These are phyloP conservation scores for Forbesichthys papilliferus DNA, from an alignment of 2,113 vertebrate species.

Conservation along the genomic window DNA sequence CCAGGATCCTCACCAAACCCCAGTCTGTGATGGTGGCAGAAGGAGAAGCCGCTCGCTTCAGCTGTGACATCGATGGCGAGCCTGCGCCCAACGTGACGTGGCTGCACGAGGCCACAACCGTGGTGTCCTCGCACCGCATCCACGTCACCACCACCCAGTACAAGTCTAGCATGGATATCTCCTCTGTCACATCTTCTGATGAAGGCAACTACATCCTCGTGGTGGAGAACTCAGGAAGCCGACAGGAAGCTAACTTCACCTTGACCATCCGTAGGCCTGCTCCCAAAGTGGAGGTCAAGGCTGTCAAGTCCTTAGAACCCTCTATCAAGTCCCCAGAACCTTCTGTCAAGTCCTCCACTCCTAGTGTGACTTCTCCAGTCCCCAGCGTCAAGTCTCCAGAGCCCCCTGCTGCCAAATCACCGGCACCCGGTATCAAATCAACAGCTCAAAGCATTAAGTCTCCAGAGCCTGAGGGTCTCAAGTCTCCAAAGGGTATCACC, in stretches of 20 bases:
- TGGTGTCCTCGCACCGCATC: slow-evolving; percentile 81
- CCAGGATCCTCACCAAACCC: slow-evolving; percentile 93
- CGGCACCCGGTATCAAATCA: slow-evolving; percentile 13
- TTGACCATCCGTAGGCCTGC: slow-evolving; percentile 83
- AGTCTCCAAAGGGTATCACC: slow-evolving; percentile 77
- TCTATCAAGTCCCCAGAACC: slow-evolving; percentile 81
- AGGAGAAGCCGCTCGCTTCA: slow-evolving; percentile 89
- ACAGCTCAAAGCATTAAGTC: slow-evolving; percentile 46
- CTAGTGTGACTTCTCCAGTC: slow-evolving; percentile 38
- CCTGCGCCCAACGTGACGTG: slow-evolving; percentile 90
- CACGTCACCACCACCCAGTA: slow-evolving; percentile 88
- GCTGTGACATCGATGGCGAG: slow-evolving; percentile 93
- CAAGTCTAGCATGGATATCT: slow-evolving; percentile 93
- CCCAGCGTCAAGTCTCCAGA: slow-evolving; percentile 41
- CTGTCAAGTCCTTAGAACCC: slow-evolving; percentile 84
- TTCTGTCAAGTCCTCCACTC: slow-evolving; percentile 62
- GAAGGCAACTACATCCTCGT: slow-evolving; percentile 91
- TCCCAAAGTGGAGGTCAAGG: slow-evolving; percentile 77
- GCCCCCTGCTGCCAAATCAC: slow-evolving; percentile 9
- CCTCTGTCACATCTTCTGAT: slow-evolving; percentile 84
- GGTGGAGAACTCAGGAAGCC: slow-evolving; percentile 90
- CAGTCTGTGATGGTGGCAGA: slow-evolving; percentile 86
- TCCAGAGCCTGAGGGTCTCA: slow-evolving; percentile 68
- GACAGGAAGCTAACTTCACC: slow-evolving; percentile 90
- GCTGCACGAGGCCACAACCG: slow-evolving; percentile 76